phyloP scores from a whole-genome alignment of 1,140 invertebrate genomes.

The Spodoptera frugiperda region DNA sequence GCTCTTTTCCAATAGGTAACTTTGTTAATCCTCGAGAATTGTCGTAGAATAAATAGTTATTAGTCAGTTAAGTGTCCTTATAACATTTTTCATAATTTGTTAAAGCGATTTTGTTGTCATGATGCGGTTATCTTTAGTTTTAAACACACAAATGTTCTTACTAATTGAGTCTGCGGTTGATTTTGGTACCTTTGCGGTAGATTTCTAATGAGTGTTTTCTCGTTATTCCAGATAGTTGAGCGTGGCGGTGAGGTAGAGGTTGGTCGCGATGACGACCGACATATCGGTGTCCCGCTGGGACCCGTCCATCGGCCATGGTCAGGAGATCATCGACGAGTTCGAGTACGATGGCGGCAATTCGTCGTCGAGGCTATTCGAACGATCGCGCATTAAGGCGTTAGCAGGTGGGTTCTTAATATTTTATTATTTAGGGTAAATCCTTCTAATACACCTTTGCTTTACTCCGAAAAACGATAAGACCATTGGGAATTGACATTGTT shows the following conservation, averaged over 20 bases:
- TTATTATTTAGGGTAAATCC: background rate
- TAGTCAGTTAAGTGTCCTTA: too few species aligned
- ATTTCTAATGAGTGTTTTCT: conserved; percentile 21
- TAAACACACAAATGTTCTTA: too few species aligned
- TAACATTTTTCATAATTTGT: too few species aligned
- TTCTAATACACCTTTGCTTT: background rate
- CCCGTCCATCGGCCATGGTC: conserved; percentile 92
- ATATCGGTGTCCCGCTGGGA: conserved; percentile 98
- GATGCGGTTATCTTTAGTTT: too few species aligned
- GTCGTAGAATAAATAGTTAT: too few species aligned
- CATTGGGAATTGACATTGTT: too few species aligned
- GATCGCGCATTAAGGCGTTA: conserved; percentile 99
- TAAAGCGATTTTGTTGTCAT: too few species aligned
- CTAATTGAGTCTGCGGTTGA: background rate
- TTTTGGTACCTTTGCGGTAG: conserved; percentile 7
- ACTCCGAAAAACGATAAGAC: background rate
- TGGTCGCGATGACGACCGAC: conserved; percentile 96
- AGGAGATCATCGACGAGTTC: conserved; percentile 97
- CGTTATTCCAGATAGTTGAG: conserved; percentile 73
- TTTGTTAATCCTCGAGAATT: too few species aligned
- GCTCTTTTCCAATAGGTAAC: too few species aligned
- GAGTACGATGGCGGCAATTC: conserved; percentile 99
- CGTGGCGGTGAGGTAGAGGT: conserved; percentile 74
- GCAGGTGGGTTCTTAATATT: conserved; percentile 90
- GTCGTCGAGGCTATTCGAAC: conserved; percentile 98